Conservation (phyloP, 2,113 vertebrate species). For the Calyptomena viridis region DNA sequence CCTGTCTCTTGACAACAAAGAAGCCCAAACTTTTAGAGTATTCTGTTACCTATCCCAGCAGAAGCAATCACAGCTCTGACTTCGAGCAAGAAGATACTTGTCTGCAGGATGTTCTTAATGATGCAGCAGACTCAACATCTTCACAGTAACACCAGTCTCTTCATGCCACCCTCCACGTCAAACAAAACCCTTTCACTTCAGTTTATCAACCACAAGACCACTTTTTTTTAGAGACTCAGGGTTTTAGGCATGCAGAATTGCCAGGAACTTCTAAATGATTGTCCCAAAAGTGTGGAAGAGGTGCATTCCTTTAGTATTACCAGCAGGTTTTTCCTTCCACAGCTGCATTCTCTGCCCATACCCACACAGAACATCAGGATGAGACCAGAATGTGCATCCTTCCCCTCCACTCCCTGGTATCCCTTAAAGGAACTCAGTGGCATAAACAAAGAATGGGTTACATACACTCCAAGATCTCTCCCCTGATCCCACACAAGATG, state of each 20-base stretch:
- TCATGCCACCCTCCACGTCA: background rate
- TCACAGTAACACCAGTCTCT: background rate
- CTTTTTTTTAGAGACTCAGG: background rate
- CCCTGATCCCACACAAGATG: rapidly evolving
- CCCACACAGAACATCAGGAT: background rate
- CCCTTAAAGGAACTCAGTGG: background rate
- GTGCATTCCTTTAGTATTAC: background rate
- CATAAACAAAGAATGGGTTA: background rate
- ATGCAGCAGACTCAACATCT: background rate
- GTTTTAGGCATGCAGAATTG: background rate
- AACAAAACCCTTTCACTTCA: background rate
- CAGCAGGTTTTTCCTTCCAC: background rate
- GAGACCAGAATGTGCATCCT: background rate
- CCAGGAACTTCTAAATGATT: background rate
- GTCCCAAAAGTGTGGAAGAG: background rate
- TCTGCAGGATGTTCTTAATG: background rate
- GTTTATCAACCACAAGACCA: background rate
- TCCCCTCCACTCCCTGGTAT: background rate
- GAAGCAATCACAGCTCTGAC: background rate
- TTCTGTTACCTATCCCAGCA: background rate
- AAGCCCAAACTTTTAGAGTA: background rate
- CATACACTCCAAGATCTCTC: background rate
- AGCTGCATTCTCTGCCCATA: background rate
- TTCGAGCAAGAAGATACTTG: background rate
- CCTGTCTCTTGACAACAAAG: background rate